These are phyloP conservation scores for Drosophila eugracilis DNA, from an alignment of 1,140 invertebrate species.

Conservation along the genomic window DNA sequence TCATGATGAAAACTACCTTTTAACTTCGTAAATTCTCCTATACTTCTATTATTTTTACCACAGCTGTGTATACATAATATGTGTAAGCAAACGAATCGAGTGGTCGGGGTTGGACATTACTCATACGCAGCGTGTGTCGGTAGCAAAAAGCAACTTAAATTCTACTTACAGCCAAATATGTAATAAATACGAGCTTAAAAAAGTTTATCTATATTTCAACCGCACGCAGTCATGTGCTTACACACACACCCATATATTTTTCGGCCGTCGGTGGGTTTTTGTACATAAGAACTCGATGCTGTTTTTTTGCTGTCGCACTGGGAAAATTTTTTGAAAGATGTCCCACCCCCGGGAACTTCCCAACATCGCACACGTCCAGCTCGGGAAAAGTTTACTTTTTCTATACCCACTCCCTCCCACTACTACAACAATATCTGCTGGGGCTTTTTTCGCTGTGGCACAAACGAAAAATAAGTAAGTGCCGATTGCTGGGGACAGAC, in stretches of 20 bases:
- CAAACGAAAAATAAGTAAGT: constrained; percentile 71
- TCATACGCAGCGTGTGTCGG: constrained; percentile 63
- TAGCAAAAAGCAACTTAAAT: constrained; percentile 80
- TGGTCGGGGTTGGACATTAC: constrained; percentile 53
- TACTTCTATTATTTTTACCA: neutral
- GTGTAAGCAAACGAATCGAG: constrained; percentile 24
- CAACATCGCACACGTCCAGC: constrained; percentile 67
- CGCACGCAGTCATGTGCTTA: constrained; percentile 76
- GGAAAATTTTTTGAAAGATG: constrained; percentile 81
- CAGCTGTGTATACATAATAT: constrained; percentile 3
- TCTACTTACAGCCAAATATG: constrained; percentile 83
- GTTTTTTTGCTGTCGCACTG: constrained; percentile 74
- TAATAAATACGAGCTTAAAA: constrained; percentile 83
- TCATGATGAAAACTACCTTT: neutral
- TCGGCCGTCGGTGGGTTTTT: constrained; percentile 11
- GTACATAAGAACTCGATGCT: constrained; percentile 52
- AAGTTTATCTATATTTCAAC: constrained; percentile 83
- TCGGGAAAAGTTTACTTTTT: constrained; percentile 66
- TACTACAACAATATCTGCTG: constrained; percentile 18
- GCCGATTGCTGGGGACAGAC: constrained; percentile 58
- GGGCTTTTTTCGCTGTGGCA: constrained; percentile 20
- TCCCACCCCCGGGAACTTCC: constrained; percentile 31
- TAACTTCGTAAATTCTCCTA: neutral
- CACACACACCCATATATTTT: constrained; percentile 18
- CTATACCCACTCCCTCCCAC: neutral